These are phyloP conservation scores for Trematocara unimaculatum DNA, from an alignment of 2,113 vertebrate species.

Conservation along the genomic window DNA sequence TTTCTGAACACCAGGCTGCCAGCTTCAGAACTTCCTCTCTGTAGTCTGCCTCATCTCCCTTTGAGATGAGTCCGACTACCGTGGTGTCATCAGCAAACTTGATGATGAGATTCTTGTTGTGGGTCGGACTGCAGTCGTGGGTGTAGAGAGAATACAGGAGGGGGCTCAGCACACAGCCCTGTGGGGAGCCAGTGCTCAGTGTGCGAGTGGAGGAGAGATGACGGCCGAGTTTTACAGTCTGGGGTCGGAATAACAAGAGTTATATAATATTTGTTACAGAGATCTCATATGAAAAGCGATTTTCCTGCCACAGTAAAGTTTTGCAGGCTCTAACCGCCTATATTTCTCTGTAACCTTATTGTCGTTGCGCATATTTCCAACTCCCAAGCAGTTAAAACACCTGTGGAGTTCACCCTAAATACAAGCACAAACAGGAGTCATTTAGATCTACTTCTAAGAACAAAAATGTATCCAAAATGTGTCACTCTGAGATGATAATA, in stretches of 20 bases:
- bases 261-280: background rate
- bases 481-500: background rate
- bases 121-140: no score
- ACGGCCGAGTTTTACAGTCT: no score
- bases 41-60: no score
- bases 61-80: no score
- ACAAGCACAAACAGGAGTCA: background rate
- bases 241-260: background rate
- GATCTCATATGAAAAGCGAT: background rate
- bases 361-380: accelerated
- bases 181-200: no score
- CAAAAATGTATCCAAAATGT: background rate
- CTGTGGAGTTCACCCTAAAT: background rate
- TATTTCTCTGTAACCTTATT: background rate
- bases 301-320: background rate
- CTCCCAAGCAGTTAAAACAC: background rate
- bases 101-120: no score
- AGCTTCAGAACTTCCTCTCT: no score
- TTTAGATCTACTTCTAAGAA: background rate
- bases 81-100: no score
- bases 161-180: no score
- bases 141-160: no score
- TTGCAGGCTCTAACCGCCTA: background rate
- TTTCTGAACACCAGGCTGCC: no score
- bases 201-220: no score